Percentiles rank a stretch among this genome's conserved stretches.
Conservation (phyloP, 1,140 invertebrate species). For the Halesus radiatus region DNA sequence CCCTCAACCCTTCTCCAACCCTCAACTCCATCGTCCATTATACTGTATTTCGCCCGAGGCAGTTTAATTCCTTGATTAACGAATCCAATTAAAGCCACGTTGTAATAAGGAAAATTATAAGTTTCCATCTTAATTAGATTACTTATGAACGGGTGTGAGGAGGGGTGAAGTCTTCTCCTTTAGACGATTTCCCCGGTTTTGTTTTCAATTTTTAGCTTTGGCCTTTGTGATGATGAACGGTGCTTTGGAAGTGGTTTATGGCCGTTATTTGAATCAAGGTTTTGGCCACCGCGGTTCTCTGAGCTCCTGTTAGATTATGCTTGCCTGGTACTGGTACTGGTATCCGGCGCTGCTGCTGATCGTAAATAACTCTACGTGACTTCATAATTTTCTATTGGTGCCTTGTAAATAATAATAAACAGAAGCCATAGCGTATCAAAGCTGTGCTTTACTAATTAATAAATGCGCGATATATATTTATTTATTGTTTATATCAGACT, state of each 20-base stretch:
- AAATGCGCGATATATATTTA: no score
- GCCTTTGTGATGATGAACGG: slow-evolving; percentile 48
- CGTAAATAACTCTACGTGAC: neutral
- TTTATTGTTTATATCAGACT: no score
- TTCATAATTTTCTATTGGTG: neutral
- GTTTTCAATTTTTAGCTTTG: slow-evolving; percentile 51
- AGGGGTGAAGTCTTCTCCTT: slow-evolving; percentile 18
- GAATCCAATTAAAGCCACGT: slow-evolving; percentile 68
- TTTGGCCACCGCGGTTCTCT: neutral
- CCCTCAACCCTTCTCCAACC: slow-evolving; percentile 51
- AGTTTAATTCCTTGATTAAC: slow-evolving; percentile 64
- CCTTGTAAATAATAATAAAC: no score
- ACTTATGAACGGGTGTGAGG: slow-evolving; percentile 49
- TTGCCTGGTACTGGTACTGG: neutral
- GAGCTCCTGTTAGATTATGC: neutral
- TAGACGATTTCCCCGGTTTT: slow-evolving; percentile 38
- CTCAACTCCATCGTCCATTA: slow-evolving; percentile 50
- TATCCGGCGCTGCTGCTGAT: neutral
- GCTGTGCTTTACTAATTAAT: no score
- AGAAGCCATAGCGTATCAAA: no score
- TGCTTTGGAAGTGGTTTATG: slow-evolving; percentile 49
- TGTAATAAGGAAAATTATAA: slow-evolving; percentile 67
- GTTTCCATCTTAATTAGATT: slow-evolving; percentile 68
- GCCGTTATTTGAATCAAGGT: slow-evolving; percentile 45
- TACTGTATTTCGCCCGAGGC: slow-evolving; percentile 56